phyloP scores from a whole-genome alignment of 2,797 vertebrate genomes.

The Manis javanica region DNA sequence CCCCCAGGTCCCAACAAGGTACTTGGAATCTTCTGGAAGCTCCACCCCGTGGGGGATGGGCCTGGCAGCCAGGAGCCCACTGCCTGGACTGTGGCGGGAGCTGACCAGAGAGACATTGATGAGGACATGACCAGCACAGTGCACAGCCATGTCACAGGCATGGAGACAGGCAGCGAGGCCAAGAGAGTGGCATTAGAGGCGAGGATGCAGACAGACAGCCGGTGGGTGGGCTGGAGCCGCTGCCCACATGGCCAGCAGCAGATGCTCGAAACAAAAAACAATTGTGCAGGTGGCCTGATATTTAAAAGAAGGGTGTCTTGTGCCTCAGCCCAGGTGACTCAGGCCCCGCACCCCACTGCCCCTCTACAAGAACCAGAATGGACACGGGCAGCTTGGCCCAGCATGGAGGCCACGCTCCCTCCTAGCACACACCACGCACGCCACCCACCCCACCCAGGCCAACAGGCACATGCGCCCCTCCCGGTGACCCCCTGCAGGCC shows the following conservation, averaged over 20 bases:
- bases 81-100: not conserved
- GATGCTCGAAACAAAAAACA: not conserved
- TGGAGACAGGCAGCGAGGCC: not conserved
- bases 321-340: not conserved
- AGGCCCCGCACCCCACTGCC: fast-evolving
- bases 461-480: too few relatives aligned
- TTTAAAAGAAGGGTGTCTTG: not conserved
- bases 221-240: too few relatives aligned
- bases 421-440: not conserved
- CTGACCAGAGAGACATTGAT: not conserved
- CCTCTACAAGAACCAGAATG: not conserved
- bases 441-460: not conserved
- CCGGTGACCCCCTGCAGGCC: too few relatives aligned
- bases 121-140: fast-evolving
- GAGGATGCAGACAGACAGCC: too few relatives aligned
- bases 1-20: not conserved
- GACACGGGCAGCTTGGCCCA: not conserved
- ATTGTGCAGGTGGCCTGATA: fast-evolving
- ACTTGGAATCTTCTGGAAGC: not conserved
- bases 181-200: fast-evolving
- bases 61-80: not conserved
- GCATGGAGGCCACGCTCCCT: not conserved
- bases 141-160: not conserved
- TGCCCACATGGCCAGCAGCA: not conserved
- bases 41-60: not conserved